These are phyloP conservation scores for Papilio gigon DNA, from an alignment of 2,888 invertebrate genomes.

Conservation along the genomic window DNA sequence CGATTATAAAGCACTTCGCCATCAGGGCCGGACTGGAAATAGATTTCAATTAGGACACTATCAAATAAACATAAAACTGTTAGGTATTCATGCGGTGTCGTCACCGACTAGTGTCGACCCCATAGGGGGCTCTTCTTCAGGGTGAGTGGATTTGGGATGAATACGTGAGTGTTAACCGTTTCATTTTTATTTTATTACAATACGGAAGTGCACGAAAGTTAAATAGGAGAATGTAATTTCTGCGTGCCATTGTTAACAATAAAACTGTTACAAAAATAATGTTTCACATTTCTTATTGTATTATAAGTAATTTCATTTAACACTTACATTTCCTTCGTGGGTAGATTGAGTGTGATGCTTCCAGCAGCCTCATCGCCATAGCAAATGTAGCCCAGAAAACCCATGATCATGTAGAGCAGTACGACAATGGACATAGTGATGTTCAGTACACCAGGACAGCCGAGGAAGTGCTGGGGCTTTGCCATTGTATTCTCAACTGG, in stretches of 20 bases:
- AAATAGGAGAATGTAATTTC: too few relatives aligned
- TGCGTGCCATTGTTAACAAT: not conserved
- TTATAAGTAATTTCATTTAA: not conserved
- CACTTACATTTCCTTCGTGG: constrained; percentile 84
- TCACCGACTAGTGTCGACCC: too few relatives aligned
- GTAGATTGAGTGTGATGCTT: constrained; percentile 93
- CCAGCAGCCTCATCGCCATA: constrained; percentile 87
- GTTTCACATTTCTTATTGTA: not conserved
- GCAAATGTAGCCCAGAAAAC: constrained; percentile 93
- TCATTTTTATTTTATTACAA: too few relatives aligned
- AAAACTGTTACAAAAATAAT: not conserved
- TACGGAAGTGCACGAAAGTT: too few relatives aligned
- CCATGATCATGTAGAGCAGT: constrained; percentile 89
- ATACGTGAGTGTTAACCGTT: too few relatives aligned
- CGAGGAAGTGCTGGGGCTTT: constrained; percentile 90
- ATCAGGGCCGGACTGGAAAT: constrained; percentile 85
- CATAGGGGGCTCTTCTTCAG: too few relatives aligned
- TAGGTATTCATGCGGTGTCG: too few relatives aligned
- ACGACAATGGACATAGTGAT: constrained; percentile 93
- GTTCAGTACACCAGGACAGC: constrained; percentile 92
- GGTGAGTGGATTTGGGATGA: too few relatives aligned
- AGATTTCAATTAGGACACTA: constrained; percentile 31
- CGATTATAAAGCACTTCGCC: constrained; percentile 91
- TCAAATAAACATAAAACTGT: too few relatives aligned
- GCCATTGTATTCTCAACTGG: constrained; percentile 97